These are phyloP conservation scores for Clarias macrocephalus DNA, from an alignment of 2,113 vertebrate species.

Conservation along the genomic window DNA sequence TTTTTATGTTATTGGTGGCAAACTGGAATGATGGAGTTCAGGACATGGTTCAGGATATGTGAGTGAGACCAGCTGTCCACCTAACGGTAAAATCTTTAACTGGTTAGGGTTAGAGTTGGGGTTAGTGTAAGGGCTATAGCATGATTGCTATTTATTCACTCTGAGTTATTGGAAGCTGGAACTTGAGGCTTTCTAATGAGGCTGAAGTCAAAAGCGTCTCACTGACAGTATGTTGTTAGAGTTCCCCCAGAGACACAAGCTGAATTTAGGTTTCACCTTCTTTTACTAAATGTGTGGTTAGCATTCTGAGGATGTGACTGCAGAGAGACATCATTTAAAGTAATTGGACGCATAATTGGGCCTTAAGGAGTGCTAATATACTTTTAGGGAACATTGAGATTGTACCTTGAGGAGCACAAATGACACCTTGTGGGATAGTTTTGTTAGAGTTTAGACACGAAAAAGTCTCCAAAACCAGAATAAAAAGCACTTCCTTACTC, in stretches of 20 bases:
- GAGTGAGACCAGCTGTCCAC: background rate
- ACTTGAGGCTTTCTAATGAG: background rate
- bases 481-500: background rate
- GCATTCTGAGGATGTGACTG: background rate
- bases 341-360: background rate
- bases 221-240: background rate
- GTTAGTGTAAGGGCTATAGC: background rate
- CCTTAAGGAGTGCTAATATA: background rate
- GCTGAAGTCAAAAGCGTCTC: background rate
- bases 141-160: background rate
- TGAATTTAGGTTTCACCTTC: background rate
- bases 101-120: background rate
- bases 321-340: background rate
- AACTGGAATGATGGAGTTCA: background rate
- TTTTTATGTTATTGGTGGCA: background rate
- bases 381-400: background rate
- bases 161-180: background rate
- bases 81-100: background rate
- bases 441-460: background rate
- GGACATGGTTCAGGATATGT: background rate
- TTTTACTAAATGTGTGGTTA: background rate
- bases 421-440: background rate
- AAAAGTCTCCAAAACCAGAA: background rate
- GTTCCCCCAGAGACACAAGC: background rate
- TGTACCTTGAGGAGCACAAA: background rate